Evolutionary conservation across 2,113 vertebrate species (phyloP).

Genomic region (Excalfactoria chinensis): DNA sequence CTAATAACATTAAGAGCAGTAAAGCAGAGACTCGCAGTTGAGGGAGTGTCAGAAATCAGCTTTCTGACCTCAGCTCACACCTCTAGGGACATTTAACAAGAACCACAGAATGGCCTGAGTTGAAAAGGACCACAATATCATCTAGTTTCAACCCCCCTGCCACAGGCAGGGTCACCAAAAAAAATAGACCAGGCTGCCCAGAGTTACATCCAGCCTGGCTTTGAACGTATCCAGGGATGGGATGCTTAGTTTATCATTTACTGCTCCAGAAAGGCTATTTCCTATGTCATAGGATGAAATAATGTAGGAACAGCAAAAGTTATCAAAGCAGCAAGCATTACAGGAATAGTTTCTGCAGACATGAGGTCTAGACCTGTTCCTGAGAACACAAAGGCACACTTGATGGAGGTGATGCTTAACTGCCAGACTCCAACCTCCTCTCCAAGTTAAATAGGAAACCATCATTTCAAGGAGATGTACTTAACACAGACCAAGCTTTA

Average conservation of each 20-base stretch:
- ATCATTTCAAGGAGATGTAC: neutral
- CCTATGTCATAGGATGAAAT: neutral
- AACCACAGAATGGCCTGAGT: neutral
- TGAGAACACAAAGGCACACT: neutral
- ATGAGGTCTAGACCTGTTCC: neutral
- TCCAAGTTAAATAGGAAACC: fast-evolving
- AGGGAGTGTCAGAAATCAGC: neutral
- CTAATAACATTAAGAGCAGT: neutral
- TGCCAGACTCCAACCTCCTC: neutral
- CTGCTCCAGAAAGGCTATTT: neutral
- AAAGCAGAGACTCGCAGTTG: neutral
- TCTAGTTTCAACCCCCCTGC: no score
- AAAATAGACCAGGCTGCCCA: no score
- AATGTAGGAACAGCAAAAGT: neutral
- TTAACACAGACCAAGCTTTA: neutral
- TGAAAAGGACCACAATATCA: no score
- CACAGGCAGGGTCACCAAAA: no score
- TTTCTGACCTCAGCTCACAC: neutral
- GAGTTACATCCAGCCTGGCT: no score
- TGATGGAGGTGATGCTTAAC: neutral
- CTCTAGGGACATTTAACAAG: neutral
- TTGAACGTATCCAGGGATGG: no score
- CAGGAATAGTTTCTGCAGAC: neutral
- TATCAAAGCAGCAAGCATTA: neutral
- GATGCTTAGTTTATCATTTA: neutral